Percentiles rank a stretch among this genome's conserved stretches.
Evolutionary conservation across 2,797 vertebrate species (phyloP).

Genomic region (Spea hammondii): DNA sequence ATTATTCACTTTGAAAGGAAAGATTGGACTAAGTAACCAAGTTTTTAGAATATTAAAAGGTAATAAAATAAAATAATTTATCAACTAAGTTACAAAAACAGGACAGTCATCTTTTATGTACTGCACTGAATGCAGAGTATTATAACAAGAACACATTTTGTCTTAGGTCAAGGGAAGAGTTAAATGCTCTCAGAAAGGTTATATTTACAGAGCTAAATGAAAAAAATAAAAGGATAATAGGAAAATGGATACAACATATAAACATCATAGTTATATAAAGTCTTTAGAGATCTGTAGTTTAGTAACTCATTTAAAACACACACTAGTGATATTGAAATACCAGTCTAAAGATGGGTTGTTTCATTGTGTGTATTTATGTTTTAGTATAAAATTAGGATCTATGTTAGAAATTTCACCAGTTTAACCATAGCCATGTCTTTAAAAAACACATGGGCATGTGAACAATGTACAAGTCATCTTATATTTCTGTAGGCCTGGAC

Average conservation of each 20-base stretch:
- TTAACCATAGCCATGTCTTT: too few relatives aligned
- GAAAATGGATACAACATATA: conserved; percentile 71
- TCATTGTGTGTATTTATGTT: too few relatives aligned
- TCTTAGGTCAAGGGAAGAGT: conserved; percentile 62
- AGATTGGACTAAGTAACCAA: conserved; percentile 32
- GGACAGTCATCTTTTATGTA: conserved; percentile 61
- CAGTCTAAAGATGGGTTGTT: too few relatives aligned
- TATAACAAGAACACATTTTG: conserved; percentile 74
- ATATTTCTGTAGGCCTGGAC: too few relatives aligned
- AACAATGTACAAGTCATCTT: too few relatives aligned
- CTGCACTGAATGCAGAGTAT: conserved; percentile 67
- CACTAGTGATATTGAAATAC: too few relatives aligned
- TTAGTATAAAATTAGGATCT: too few relatives aligned
- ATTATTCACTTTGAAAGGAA: conserved; percentile 62
- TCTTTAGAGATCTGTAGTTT: not conserved
- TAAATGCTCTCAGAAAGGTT: conserved; percentile 82
- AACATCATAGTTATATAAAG: conserved; percentile 45
- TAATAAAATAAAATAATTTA: conserved; percentile 56
- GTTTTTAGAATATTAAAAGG: conserved; percentile 65
- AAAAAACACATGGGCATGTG: too few relatives aligned
- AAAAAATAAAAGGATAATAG: conserved; percentile 73
- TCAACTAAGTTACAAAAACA: conserved; percentile 53
- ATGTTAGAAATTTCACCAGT: too few relatives aligned
- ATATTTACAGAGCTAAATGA: conserved; percentile 77
- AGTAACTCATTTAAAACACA: not conserved